Percentiles rank a stretch among this genome's conserved stretches.
phyloP scores from a whole-genome alignment of 2,888 invertebrate genomes.

The Hyppa rectilinea region DNA sequence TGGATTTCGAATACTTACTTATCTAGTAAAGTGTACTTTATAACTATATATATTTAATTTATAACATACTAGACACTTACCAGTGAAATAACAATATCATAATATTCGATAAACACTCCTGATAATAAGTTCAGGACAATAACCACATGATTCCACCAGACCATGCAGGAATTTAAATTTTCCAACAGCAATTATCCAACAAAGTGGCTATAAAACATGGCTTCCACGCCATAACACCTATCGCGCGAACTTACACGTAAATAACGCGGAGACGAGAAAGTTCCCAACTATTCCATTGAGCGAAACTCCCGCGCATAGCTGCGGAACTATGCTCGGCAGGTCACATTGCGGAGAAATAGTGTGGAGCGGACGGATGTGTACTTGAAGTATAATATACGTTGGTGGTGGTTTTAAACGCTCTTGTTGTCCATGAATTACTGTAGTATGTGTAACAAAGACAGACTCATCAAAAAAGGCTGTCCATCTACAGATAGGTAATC shows the following conservation, averaged over 20 bases:
- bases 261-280: constrained; percentile 39
- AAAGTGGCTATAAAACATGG: constrained; percentile 47
- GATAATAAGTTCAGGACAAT: neutral
- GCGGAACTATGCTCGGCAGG: constrained; percentile 48
- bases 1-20: neutral
- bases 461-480: constrained; percentile 19
- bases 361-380: constrained; percentile 1
- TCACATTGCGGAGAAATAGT: constrained; percentile 36
- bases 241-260: constrained; percentile 43
- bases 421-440: neutral
- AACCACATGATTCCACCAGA: neutral
- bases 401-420: neutral
- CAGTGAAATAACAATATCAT: constrained; percentile 1
- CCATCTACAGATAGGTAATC: constrained; percentile 23
- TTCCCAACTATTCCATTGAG: constrained; percentile 56
- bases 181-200: constrained; percentile 36
- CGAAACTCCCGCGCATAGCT: constrained; percentile 55
- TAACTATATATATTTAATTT: too few relatives aligned
- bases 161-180: constrained; percentile 33
- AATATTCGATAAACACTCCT: constrained; percentile 1
- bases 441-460: neutral
- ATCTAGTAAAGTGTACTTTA: too few relatives aligned
- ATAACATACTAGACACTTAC: neutral
- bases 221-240: constrained; percentile 38
- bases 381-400: neutral